Base-by-base conservation (phyloP, 2,888 invertebrate genomes). In the Disparrhopalites patrizii region DNA sequence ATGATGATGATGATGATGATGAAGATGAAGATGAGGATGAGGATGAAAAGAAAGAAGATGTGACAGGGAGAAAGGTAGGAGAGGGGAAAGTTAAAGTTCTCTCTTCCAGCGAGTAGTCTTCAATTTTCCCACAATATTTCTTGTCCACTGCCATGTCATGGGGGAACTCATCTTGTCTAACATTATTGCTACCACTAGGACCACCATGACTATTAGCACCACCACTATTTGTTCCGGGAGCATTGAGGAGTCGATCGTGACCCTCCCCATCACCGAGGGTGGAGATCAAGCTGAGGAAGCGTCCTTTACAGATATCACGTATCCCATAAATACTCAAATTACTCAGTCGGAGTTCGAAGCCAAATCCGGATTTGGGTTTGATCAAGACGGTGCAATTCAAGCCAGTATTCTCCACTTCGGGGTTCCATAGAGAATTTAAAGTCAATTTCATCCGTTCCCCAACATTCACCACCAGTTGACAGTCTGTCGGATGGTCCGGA, bases 241-340 rank as follows among this genome's bases (percentile, higher is more conserved):
- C 27, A 5, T 38, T 40, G 3, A 10, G n/a, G n/a, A 43, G 15
- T 5, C 4, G 43, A 43, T 15, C 25, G 47, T 47, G 47, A 20
- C 25, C 3, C n/a, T n/a, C n/a, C n/a, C n/a, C n/a, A n/a, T n/a
- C n/a, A n/a, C n/a, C n/a, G n/a, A n/a, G n/a, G n/a, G 63, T 31
- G 65, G 27, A 30, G 13, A 65, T 58, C 33, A 74, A 67, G 52
- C 66, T 68, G 8, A 75, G 57, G 61, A 51, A 73, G 3, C 75
- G 72, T 38, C 69, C 73, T 66, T 73, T 75, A 43, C 75, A 75
- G 54, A 72, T 67, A 56, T 70, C 72, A 18, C 75, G 73, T 58
- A 75, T 72, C n/a, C 75, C 75, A 61, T 75, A 73, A n/a, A 75
- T 69, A 69, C 75, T 75, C 56, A 75, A 66, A 67, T 72, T 73